A percentile compares a stretch with the other conserved stretches of the same genome.
Conservation (phyloP, 2,797 vertebrate species). For the Eulemur coronatus region DNA sequence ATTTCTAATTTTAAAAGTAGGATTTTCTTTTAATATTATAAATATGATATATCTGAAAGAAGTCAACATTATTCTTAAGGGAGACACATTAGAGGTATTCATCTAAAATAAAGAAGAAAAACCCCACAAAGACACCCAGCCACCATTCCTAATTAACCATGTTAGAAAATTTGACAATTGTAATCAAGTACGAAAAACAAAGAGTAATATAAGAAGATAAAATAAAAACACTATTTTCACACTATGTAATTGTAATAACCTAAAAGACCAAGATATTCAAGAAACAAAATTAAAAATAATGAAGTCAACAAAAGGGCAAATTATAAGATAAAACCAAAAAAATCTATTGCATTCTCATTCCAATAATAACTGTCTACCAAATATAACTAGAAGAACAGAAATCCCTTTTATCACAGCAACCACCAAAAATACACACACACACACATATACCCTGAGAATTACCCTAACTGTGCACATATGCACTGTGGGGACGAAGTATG, state of each 20-base stretch:
- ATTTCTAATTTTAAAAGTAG: conserved; percentile 33
- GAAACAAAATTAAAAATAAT: conserved; percentile 43
- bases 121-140: conserved; percentile 5
- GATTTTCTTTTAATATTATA: conserved; percentile 48
- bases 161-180: conserved; percentile 11
- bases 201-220: not conserved
- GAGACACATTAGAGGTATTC: not conserved
- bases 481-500: not conserved
- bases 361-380: conserved; percentile 37
- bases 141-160: conserved; percentile 1
- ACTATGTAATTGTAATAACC: conserved; percentile 1
- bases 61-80: not conserved
- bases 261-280: not conserved
- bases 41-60: conserved; percentile 1
- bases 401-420: not conserved
- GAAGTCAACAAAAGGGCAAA: not conserved
- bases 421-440: not conserved
- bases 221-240: conserved; percentile 18
- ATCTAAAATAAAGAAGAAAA: not conserved
- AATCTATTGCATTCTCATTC: not conserved
- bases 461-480: not conserved
- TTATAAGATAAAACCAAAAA: conserved; percentile 46
- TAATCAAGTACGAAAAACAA: conserved; percentile 21
- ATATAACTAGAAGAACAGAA: not conserved
- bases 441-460: not conserved